Evolutionary conservation across 2,113 vertebrate species (phyloP), one percentile per base, ranked within the genome.

Genomic region (Thunnus maccoyii): DNA sequence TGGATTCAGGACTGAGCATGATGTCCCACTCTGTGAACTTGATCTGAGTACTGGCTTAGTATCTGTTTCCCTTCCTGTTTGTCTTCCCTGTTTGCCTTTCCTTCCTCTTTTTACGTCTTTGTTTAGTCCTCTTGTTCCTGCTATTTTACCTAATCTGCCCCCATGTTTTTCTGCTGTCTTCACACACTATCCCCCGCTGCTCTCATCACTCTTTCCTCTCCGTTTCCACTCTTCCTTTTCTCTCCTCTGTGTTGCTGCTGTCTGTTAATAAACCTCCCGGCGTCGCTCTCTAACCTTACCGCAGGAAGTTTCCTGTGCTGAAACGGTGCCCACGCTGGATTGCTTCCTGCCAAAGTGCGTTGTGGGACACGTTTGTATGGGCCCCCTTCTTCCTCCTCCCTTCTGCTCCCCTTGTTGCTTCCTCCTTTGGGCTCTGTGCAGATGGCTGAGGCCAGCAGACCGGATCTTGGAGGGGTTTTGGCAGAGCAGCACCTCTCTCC

Each of bases 261-360:
- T 80, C 81, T 86, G 80, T 80, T 90, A 84, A 91, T 80, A 91
- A 92, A 51, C 72, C 86, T 73, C 64, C 56, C 82, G 62, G 80
- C 84, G 56, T 77, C 73, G 68, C 81, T 86, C 83, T 91, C 88
- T 86, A 88, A 86, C 89, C 86, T 82, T 91, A 83, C 96, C 93
- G 94, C 96, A 95, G 96, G 97, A 97, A 97, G 96, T 96, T 98
- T 98, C 97, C 96, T 96, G 96, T 94, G 90, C 95, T 96, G 96
- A 96, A 96, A 97, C 94, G 65, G 94, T 96, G 96, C 86, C 96
- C 75, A 82, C 41, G 91, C 87, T 93, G 91, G 88, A 96, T 96
- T 95, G 93, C 96, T 98, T 98, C 97, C 97, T 97, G 96, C 93
- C 93, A 76, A 92, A 93, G 89, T 93, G 94, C 75, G 94, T 96